Conservation (phyloP, 2,888 invertebrate genomes). For the Drosophila meridionalis region DNA sequence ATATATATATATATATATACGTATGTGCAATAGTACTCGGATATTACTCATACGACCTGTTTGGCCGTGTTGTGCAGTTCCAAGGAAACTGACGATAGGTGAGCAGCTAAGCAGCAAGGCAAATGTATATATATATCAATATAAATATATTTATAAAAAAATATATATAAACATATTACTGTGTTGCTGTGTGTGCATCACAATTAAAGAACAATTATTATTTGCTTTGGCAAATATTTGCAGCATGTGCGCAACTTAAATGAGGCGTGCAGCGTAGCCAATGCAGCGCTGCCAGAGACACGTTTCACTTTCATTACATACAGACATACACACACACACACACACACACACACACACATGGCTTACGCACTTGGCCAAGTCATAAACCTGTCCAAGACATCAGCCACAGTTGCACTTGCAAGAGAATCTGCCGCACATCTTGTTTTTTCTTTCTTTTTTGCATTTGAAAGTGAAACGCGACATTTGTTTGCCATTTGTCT, state of each 20-base stretch:
- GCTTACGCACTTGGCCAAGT: constrained; percentile 52
- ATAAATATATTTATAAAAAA: neutral
- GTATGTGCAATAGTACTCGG: neutral
- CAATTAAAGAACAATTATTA: constrained; percentile 65
- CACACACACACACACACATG: neutral
- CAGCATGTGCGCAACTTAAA: constrained; percentile 59
- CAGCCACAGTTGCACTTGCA: constrained; percentile 22
- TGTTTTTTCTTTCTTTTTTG: constrained; percentile 8
- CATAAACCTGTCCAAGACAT: constrained; percentile 60
- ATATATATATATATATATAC: neutral
- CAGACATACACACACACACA: constrained; percentile 4
- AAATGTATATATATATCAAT: neutral
- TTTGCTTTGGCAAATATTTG: constrained; percentile 61
- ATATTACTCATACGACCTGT: constrained; percentile 54
- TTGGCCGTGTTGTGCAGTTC: constrained; percentile 40
- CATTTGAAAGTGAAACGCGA: constrained; percentile 63
- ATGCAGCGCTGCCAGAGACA: constrained; percentile 40
- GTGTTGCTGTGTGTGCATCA: constrained; percentile 6
- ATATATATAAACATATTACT: neutral
- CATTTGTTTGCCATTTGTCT: constrained; percentile 58
- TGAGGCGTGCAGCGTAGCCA: constrained; percentile 47
- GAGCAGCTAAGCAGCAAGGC: constrained; percentile 6
- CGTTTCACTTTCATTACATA: constrained; percentile 57
- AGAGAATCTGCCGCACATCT: constrained; percentile 37
- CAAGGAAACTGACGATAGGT: constrained; percentile 40